Evolutionary conservation across 2,888 invertebrate species (phyloP), one percentile per base, ranked within the genome.

Genomic region (Lasius fuliginosus): DNA sequence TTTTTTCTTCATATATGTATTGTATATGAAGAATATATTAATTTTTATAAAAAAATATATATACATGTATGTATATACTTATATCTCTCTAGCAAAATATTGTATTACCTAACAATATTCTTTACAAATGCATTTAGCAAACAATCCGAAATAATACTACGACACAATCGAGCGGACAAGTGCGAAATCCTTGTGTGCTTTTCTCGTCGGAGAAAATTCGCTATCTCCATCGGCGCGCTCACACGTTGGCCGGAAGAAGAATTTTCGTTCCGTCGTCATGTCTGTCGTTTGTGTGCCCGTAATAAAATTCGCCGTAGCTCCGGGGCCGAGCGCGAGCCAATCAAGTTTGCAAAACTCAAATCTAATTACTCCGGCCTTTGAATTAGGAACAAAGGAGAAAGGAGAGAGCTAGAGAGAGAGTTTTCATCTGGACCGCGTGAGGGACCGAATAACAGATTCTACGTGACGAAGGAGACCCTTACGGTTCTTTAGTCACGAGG

Each of bases 261-360:
- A 83, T 86, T 89, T 85, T 85, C 84, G 77, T 68, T 81, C 73
- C 82, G 88, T 85, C 87, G 81, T 84, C 89, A 83, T 42, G 68
- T 53, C 68, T 86, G 84, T 85, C 88, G 84, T 88, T 88, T 84
- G 87, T 85, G 82, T 73, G 87, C 62, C 86, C 83, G 82, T 89
- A 89, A 90, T 89, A 89, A 90, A 90, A 89, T 90, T 86, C 86
- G 83, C 88, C 64, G 79, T 83, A 82, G 86, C 75, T 83, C 77
- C 85, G 46, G 68, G 82, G 85, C 85, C 85, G 60, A 86, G 84
- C 75, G 67, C 79, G 73, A 79, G 76, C 86, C 86, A 87, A 90
- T 90, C 87, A 86, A 90, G 90, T 90, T 90, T 87, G 89, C 87
- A 89, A 88, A 90, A 90, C 90, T 90, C 87, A 84, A 88, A 90